phyloP scores from a whole-genome alignment of 2,797 vertebrate genomes.

The Heteromormyrus szaboi region DNA sequence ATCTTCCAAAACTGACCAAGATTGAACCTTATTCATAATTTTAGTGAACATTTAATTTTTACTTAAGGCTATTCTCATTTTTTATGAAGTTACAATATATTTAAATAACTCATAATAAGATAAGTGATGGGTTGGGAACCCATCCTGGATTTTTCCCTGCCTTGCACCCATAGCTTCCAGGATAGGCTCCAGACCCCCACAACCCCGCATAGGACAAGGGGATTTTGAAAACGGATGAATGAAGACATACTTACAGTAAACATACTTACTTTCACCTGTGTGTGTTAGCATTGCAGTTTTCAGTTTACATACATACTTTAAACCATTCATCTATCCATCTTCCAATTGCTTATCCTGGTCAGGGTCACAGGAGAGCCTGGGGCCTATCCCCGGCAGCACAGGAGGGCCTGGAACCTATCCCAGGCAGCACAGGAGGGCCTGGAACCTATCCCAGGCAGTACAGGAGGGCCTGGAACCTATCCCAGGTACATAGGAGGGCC shows the following conservation, averaged over 20 bases:
- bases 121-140: background rate
- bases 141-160: background rate
- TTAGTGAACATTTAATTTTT: background rate
- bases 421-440: background rate
- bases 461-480: background rate
- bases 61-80: background rate
- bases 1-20: background rate
- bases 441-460: background rate
- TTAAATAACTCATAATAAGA: background rate
- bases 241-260: background rate
- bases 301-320: background rate
- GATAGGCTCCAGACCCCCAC: background rate
- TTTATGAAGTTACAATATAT: background rate
- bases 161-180: background rate
- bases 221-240: background rate
- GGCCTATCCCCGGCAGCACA: background rate
- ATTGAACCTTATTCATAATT: background rate
- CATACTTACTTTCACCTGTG: background rate
- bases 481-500: background rate
- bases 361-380: background rate
- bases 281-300: background rate
- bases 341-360: background rate
- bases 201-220: background rate
- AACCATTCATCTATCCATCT: background rate
- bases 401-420: background rate